Percentiles rank a stretch among this genome's conserved stretches.
phyloP scores from a whole-genome alignment of 2,113 vertebrate species.

The Hystrix brachyura region DNA sequence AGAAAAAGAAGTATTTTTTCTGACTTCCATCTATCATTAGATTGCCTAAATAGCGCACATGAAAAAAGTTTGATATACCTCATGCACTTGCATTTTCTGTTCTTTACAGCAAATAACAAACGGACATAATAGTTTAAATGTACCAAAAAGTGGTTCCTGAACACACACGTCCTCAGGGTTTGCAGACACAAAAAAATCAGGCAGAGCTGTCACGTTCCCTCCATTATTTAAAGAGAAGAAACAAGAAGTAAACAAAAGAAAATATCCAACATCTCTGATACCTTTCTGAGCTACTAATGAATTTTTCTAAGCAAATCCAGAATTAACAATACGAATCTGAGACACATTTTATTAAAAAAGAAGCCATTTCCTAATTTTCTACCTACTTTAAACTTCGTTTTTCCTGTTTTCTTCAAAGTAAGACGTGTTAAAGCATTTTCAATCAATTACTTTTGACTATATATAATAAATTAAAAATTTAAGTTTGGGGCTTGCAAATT shows the following conservation, averaged over 20 bases:
- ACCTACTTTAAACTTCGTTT: background rate
- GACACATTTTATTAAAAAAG: background rate
- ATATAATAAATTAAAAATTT: conserved; percentile 44
- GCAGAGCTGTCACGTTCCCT: conserved; percentile 22
- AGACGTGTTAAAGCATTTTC: background rate
- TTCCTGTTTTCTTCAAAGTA: background rate
- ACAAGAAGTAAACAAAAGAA: conserved; percentile 1
- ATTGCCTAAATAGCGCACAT: background rate
- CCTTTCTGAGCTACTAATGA: background rate
- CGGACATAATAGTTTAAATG: conserved; percentile 12
- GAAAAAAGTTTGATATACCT: background rate
- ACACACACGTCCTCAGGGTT: background rate
- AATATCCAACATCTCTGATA: background rate
- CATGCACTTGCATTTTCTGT: background rate
- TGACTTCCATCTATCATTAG: background rate
- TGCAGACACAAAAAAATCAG: conserved; percentile 25
- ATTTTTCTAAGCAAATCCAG: background rate
- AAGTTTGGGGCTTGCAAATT: background rate
- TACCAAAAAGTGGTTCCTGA: conserved; percentile 15
- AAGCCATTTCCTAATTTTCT: conserved; percentile 5
- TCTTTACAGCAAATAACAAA: background rate
- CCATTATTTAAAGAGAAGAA: conserved; percentile 13
- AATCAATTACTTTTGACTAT: background rate
- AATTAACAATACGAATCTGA: background rate
- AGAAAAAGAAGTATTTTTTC: conserved; percentile 8